Evolutionary conservation across 2,888 invertebrate species (phyloP).

Genomic region (Melieria crassipennis): DNA sequence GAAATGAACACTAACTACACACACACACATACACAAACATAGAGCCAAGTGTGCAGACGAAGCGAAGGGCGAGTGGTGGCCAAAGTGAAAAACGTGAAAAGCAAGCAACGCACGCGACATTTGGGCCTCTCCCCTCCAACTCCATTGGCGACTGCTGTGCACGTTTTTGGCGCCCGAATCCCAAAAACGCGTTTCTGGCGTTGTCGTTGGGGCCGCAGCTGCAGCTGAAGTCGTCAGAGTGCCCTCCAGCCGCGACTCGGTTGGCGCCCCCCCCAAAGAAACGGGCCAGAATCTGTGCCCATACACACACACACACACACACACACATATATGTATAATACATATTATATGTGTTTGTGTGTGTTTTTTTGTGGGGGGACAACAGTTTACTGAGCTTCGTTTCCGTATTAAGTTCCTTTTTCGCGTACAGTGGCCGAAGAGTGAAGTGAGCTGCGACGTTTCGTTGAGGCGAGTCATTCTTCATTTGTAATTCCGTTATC

Average conservation of each 20-base stretch:
- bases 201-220: too few species aligned
- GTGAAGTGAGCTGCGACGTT: background rate
- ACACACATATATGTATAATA: background rate
- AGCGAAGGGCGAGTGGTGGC: background rate
- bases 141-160: background rate
- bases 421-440: background rate
- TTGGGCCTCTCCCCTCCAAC: background rate
- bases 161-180: background rate
- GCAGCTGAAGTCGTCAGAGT: too few species aligned
- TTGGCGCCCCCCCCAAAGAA: too few species aligned
- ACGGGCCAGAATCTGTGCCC: too few species aligned
- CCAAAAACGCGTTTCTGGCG: background rate
- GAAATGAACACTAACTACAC: background rate
- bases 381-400: too few species aligned
- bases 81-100: background rate
- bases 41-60: too few species aligned
- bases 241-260: too few species aligned
- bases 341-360: background rate
- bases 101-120: background rate
- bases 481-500: slow-evolving; percentile 51
- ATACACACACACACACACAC: background rate
- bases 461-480: slow-evolving; percentile 46
- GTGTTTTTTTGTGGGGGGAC: background rate
- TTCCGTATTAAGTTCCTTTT: slow-evolving; percentile 7
- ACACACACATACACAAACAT: background rate